Evolutionary conservation across 2,113 vertebrate genomes (phyloP), one percentile per base, ranked within the genome.

Genomic region (Rostratula benghalensis): DNA sequence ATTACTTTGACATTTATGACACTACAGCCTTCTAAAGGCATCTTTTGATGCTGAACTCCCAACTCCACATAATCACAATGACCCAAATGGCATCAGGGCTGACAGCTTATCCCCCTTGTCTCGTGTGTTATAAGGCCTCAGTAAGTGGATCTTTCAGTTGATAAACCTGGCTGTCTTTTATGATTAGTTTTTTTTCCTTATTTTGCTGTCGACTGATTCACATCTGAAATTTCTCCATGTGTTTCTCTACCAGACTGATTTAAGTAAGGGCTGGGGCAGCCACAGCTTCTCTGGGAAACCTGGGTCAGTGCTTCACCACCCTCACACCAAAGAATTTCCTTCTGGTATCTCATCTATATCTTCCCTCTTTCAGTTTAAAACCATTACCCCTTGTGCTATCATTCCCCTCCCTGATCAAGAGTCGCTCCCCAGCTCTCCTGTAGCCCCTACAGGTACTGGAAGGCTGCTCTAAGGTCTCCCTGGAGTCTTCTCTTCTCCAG

Each of bases 1-100:
- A 54, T 93, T 74, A 77, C 9, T 90, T 45, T 86, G 94, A 80
- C 85, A 30, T 86, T 92, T 83, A 57, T 83, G 83, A 43, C 71
- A 81, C 37, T 43, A 13, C 23, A 2, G 25, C 4, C 1, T 70
- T 89, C 90, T 30, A 83, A 90, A 86, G 37, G 25, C 73, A 46
- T 76, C 41, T 95, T 94, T 61, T 61, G 59, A 37, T 83, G 71
- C 54, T 77, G 88, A 93, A 59, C 90, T 90, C 92, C 74, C 83
- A 86, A 28, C 85, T 88, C 45, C 54, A 65, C 45, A 13, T 74
- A 77, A 90, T 67, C 71, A 63, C 86, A 61, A 8, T 63, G 83
- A 86, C 86, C 67, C 76, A 86, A 86, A 89, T 30, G 33, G 19
- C 86, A 74, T 37, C 79, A 65, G 45, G 77, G 41, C 0, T 90